Evolutionary conservation across 2,113 vertebrate genomes (phyloP), one percentile per base, ranked within the genome.

Genomic region (Seriola aureovittata): DNA sequence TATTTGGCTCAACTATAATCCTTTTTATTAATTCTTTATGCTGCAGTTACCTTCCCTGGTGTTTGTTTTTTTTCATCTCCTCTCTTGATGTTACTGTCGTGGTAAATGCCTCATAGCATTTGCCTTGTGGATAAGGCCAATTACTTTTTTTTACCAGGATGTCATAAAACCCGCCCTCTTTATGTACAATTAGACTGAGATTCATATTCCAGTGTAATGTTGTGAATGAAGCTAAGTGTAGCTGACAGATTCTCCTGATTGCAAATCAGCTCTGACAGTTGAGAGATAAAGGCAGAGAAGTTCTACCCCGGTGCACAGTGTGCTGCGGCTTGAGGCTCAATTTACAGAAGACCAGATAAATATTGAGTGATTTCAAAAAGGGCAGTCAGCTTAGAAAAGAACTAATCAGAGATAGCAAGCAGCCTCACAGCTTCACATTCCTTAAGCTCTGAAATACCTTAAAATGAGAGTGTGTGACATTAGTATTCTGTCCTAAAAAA

Each of bases 241-340:
- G 63, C 40, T 59, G 78, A 71, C 80, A 75, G 66, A 82, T 29
- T 55, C 46, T 75, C 40, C 79, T 63, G 40, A 72, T 75, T 3
- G 42, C 23, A 77, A 85, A 85, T 72, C n/a, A 48, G 1, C 78
- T 68, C 52, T 76, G 72, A 88, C 80, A 79, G 66, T 13, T 5
- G 48, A 66, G 44, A 36, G 32, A 66, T 55, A 65, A 84, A 73
- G 46, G 57, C 17, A 19, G n/a, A 44, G 2, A 46, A n/a, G 52
- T 63, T 58, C 2, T 12, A 14, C 14, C 54, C 50, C 19, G 55
- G 11, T 74, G 57, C 13, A 54, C 4, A 32, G 40, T 17, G 54
- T 23, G 9, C 67, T 54, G 34, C 52, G 62, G 70, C 78, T 80
- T 40, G 44, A 10, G 19, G 75, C 75, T 66, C 62, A 59, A 14